These are phyloP conservation scores for Aphidius gifuensis DNA, from an alignment of 1,140 invertebrate genomes.

Conservation along the genomic window DNA sequence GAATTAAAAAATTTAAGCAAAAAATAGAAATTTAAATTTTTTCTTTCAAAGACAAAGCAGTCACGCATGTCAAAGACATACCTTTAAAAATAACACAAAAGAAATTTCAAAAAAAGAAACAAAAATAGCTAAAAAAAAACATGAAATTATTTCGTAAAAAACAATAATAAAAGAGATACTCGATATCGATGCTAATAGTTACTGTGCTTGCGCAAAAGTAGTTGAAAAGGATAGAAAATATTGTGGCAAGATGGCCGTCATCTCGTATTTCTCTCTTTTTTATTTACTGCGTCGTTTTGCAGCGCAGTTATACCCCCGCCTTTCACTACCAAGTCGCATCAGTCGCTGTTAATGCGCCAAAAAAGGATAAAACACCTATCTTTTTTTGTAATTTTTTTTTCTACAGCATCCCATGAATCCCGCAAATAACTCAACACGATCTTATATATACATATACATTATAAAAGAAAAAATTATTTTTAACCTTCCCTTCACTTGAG, in stretches of 20 bases:
- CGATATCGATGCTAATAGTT: no score
- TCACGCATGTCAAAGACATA: no score
- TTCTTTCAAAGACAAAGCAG: no score
- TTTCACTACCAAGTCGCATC: background rate
- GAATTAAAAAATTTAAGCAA: no score
- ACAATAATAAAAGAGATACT: no score
- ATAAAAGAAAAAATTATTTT: slow-evolving; percentile 13
- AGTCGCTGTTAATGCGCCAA: slow-evolving; percentile 8
- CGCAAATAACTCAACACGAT: slow-evolving; percentile 21
- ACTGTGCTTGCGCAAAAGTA: no score
- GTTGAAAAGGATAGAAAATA: slow-evolving; percentile 20
- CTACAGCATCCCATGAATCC: slow-evolving; percentile 11
- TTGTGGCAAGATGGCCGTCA: slow-evolving; percentile 48
- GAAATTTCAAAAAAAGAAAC: no score
- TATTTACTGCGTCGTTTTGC: slow-evolving; percentile 9
- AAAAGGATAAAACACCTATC: background rate
- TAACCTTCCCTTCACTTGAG: slow-evolving; percentile 13
- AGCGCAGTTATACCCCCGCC: background rate
- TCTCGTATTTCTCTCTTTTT: slow-evolving; percentile 2
- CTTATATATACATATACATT: background rate
- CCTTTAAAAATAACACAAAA: no score
- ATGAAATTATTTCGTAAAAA: no score
- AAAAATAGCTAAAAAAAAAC: no score
- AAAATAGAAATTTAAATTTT: no score
- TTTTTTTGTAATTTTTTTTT: slow-evolving; percentile 7